Percentiles rank a stretch among this genome's conserved stretches.
Evolutionary conservation across 2,113 vertebrate species (phyloP).

Genomic region (Microtus montanus): DNA sequence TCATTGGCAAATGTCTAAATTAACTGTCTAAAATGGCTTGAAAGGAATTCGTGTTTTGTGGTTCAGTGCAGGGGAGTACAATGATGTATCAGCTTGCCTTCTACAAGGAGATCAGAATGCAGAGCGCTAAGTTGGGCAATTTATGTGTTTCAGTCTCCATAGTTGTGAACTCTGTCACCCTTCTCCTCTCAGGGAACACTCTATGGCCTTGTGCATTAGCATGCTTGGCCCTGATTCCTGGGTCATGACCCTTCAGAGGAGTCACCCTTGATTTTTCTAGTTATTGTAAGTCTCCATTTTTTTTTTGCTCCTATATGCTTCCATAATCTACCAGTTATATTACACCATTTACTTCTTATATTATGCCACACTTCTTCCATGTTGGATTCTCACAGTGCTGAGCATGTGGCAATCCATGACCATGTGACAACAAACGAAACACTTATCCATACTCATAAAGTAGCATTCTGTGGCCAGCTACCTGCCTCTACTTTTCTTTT

Average conservation of each 20-base stretch:
- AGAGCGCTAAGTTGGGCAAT: not conserved
- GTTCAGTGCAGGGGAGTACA: not conserved
- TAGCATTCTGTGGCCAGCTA: not conserved
- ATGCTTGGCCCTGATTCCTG: not conserved
- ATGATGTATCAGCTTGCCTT: not conserved
- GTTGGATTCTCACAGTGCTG: not conserved
- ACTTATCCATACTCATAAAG: not conserved
- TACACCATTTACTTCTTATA: not conserved
- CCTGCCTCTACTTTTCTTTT: not conserved
- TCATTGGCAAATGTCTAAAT: constrained; percentile 12
- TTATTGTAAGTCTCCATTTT: not conserved
- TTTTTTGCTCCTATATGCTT: not conserved
- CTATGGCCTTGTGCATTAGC: not conserved
- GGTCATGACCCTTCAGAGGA: not conserved
- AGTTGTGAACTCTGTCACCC: not conserved
- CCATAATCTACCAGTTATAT: not conserved
- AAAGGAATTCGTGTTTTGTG: not conserved
- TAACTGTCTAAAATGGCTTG: not conserved
- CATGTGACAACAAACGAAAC: not conserved
- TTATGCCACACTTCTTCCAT: not conserved
- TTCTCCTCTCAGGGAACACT: not conserved
- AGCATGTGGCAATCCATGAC: not conserved
- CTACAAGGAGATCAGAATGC: not conserved
- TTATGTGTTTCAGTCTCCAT: not conserved
- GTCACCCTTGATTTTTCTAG: not conserved